Evolutionary conservation across 2,113 vertebrate species (phyloP), one percentile per base, ranked within the genome.

Genomic region (Tachysurus vachellii): DNA sequence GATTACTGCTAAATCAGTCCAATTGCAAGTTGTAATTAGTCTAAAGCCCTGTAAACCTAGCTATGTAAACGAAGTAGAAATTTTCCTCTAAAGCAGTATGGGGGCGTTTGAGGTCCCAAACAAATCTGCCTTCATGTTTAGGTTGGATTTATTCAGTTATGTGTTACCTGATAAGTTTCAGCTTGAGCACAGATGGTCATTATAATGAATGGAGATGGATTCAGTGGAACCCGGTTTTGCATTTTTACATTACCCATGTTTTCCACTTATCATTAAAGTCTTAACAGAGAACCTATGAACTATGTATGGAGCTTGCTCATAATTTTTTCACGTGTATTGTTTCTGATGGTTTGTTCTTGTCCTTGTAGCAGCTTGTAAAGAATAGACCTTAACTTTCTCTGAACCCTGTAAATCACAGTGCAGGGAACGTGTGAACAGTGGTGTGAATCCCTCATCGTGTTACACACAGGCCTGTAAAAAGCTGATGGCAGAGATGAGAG

Each of bases 1-100:
- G 89, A 91, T 87, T 85, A 57, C 61, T 84, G 87, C 91, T 91
- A 90, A 92, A 92, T 92, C 88, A 61, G 87, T 89, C 62, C 84
- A 80, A 93, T 91, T 92, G 87, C 90, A 88, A 89, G 91, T 91
- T 91, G 86, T 86, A 92, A 92, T 92, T 93, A 92, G 89, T 91
- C 90, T 90, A 75, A 85, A 90, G 90, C 88, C 88, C 73, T 92
- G 90, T 93, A 93, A 93, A 92, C 92, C 84, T 80, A 91, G 89
- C 82, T 91, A 89, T 89, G 91, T 94, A 93, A 94, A 93, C 92
- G 93, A 90, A 88, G 88, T 89, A 89, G 88, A 89, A 92, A 92
- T 88, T 91, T 92, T 90, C 89, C 90, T 91, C 80, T 80, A 87
- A 92, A 93, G 92, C 86, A 92, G 90, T 87, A 91, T 86, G 56